Evolutionary conservation across 2,797 vertebrate species (phyloP).

Genomic region (Phataginus tetradactyla): DNA sequence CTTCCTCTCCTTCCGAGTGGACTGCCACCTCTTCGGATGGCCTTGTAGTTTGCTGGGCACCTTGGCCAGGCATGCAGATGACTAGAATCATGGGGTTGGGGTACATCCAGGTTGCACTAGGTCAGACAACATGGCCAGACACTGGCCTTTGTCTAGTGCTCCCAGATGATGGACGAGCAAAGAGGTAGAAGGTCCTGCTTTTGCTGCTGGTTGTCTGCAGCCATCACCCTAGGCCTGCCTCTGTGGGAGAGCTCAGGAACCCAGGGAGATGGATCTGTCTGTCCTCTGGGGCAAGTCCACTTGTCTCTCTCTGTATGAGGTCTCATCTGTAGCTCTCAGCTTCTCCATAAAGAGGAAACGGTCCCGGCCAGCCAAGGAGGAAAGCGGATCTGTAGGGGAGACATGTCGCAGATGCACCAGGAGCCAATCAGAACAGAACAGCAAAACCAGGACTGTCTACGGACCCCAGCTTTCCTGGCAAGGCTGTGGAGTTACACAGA

Average conservation of each 20-base stretch:
- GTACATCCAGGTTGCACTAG: rapidly evolving
- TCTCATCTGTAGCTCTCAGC: background rate
- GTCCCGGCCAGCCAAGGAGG: background rate
- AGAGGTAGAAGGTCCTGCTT: background rate
- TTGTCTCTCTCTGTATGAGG: background rate
- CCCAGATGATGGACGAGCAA: background rate
- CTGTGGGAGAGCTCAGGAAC: background rate
- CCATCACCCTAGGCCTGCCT: background rate
- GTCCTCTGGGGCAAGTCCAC: background rate
- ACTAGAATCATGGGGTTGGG: no score
- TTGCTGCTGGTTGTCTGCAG: background rate
- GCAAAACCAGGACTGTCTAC: background rate
- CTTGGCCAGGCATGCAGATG: background rate
- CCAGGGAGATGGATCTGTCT: no score
- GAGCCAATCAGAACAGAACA: background rate
- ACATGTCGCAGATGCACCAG: background rate
- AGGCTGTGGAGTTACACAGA: background rate
- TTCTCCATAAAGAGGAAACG: background rate
- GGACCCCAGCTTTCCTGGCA: background rate
- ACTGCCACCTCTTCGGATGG: background rate
- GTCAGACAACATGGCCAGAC: background rate
- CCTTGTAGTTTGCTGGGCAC: background rate
- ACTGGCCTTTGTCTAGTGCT: background rate
- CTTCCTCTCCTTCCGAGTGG: background rate
- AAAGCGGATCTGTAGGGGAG: background rate